Base-by-base conservation (phyloP, 2,113 vertebrate genomes). In the Syngnathus scovelli region DNA sequence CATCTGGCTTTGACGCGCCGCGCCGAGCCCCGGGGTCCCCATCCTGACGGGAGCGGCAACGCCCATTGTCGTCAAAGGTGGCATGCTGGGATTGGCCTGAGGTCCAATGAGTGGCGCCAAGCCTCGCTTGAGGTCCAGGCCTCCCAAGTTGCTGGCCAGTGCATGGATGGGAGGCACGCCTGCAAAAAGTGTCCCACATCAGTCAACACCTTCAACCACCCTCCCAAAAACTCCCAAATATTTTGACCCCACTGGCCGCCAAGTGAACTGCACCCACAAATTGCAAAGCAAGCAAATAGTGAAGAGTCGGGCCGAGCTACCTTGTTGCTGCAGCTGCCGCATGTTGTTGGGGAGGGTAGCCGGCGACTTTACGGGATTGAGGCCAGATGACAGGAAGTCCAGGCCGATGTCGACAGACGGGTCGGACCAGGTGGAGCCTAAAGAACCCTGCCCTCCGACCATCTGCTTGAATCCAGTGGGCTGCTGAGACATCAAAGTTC, bases 361-460 rank as follows among this genome's bases (percentile, higher is more conserved):
- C 56, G 96, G 95, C 44, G 95, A 92, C 85, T 98, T 98, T 36
- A 93, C 91, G 82, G 93, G 92, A 81, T 98, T 95, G 91, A 96
- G 93, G 72, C 95, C 95, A 74, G 95, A 93, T 69, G 95, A 92
- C 75, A 98, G 92, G 89, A 96, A 98, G 90, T 99, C 97, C 83
- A 99, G 92, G 87, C 93, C 98, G 90, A 99, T 99, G 92, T 99
- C 98, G 81, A 99, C 96, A n/a, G 95, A 98, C 75, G 95, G 95
- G 82, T 99, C 97, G 41, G 95, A 98, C 97, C 97, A 99, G 19
- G 97, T 99, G 23, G 95, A 90, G 3, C 95, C 95, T 73, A 99
- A 87, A 27, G 92, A 90, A 19, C 82, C 75, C 87, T 94, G 86
- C 89, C 80, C 89, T 46, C 93, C 92, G 80, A 92, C 91, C 87